Evolutionary conservation across 2,888 invertebrate species (phyloP).

Genomic region (Mesorhabditis spiculigera): DNA sequence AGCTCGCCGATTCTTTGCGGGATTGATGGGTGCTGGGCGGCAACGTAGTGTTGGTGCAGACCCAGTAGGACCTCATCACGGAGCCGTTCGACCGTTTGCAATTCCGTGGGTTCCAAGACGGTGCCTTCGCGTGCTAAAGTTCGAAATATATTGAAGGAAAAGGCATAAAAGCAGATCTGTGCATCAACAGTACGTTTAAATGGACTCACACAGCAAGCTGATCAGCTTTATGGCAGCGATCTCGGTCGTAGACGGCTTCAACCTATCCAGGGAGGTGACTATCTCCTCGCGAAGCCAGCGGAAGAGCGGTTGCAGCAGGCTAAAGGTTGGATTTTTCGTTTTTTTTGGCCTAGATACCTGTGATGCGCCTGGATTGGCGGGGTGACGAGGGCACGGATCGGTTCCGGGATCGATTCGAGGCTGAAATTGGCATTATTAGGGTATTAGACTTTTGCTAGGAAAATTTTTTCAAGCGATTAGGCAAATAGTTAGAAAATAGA

Average conservation of each 20-base stretch:
- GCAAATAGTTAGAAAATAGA: too few relatives aligned
- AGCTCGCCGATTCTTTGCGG: background rate
- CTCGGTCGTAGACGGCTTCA: conserved; percentile 24
- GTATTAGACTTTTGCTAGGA: background rate
- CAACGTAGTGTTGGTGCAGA: background rate
- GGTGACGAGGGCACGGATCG: conserved; percentile 3
- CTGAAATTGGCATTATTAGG: background rate
- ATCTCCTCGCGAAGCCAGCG: conserved; percentile 28
- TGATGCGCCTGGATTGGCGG: conserved; percentile 3
- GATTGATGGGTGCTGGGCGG: background rate
- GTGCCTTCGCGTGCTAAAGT: background rate
- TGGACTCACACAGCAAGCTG: conserved; percentile 32
- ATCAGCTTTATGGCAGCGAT: conserved; percentile 30
- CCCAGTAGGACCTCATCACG: background rate
- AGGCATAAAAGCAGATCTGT: too few relatives aligned
- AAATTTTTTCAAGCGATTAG: too few relatives aligned
- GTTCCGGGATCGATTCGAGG: background rate
- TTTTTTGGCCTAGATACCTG: background rate
- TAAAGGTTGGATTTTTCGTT: background rate
- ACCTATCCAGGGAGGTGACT: conserved; percentile 21
- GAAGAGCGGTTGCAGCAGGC: conserved; percentile 24
- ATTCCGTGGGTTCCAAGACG: background rate
- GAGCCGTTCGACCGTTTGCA: background rate
- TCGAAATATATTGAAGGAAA: too few relatives aligned
- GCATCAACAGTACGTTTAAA: background rate